Base-by-base conservation (phyloP, 2,888 invertebrate species). In the Dusona sp. region DNA sequence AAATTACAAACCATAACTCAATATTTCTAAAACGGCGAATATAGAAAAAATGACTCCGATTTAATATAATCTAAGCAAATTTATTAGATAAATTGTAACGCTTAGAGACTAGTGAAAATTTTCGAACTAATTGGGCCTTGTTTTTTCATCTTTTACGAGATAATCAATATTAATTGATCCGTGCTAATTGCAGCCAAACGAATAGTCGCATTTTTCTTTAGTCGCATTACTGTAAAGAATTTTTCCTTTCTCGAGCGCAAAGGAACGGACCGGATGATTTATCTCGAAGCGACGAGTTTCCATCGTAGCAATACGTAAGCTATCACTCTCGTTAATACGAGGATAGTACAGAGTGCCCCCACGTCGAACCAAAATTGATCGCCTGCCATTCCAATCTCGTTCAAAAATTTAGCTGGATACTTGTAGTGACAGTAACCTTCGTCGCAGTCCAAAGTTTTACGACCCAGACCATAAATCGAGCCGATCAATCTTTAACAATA, bases 311-410 rank as follows among this genome's bases (percentile, higher is more conserved):
- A 95, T 13, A 97, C 92, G 93, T 96, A 98, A 0, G 98, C 96
- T 0, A 95, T 92, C 19, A 96, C 93, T 90, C 98, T 95, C 22
- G 97, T 95, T 16, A 96, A 89, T 48, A 98, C 88, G 65, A 98
- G 95, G 89, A 97, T 97, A 36, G 96, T 91, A 42, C 95, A 93
- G 29, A 99, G 95, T 0, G 97, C 97, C 29, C 96, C 95, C 38
- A 98, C 95, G 92, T 98, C 98, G 90, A 97, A 96, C 96, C 97
- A 97, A 94, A 98, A 98, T 93, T 97, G 97, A 92, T 98, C 97
- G 0, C 97, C 96, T 0, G 95, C 95, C 96, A 98, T 97, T 78
- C 98, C 97, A 78, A 99, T 96, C 91, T 98, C 97, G 8, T 96
- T 95, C 42, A 99, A 95, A 93, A 99, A 98, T 92, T 97, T 97